phyloP scores from a whole-genome alignment of 2,797 vertebrate species.

The Syngnathus rostellatus region DNA sequence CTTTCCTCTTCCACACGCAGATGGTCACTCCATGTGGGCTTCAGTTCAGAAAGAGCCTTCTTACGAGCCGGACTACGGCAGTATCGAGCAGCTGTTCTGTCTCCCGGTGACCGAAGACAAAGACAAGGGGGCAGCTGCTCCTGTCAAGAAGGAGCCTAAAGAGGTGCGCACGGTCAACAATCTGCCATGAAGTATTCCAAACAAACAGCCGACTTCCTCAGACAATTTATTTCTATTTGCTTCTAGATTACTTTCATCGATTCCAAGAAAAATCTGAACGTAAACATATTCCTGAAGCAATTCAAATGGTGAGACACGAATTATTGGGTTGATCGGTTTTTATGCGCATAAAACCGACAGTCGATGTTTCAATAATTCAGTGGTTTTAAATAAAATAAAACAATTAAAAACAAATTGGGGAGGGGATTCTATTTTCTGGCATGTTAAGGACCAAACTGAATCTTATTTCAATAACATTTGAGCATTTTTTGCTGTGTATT shows the following conservation, averaged over 20 bases:
- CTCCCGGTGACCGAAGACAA: constrained; percentile 80
- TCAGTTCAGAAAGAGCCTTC: constrained; percentile 57
- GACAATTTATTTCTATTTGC: background rate
- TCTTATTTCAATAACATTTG: too few species aligned
- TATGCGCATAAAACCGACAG: background rate
- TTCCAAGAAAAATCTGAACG: constrained; percentile 91
- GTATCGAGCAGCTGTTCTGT: constrained; percentile 94
- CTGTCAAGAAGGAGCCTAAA: constrained; percentile 83
- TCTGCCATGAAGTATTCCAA: constrained; percentile 7
- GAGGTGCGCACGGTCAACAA: constrained; percentile 71
- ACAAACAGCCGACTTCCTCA: constrained; percentile 8
- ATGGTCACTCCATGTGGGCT: constrained; percentile 87
- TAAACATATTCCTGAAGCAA: constrained; percentile 98
- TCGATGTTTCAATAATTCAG: background rate
- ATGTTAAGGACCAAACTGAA: too few species aligned
- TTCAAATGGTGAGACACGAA: constrained; percentile 83
- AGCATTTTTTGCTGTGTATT: too few species aligned
- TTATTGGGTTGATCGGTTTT: background rate
- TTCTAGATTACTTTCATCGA: constrained; percentile 92
- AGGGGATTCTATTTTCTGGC: too few species aligned
- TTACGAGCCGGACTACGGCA: constrained; percentile 83
- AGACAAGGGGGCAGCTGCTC: constrained; percentile 68
- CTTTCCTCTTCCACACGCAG: constrained; percentile 53
- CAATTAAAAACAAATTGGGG: background rate
- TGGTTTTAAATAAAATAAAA: background rate